Conservation (phyloP, 2,888 invertebrate genomes). For the Aleiodes alternator region DNA sequence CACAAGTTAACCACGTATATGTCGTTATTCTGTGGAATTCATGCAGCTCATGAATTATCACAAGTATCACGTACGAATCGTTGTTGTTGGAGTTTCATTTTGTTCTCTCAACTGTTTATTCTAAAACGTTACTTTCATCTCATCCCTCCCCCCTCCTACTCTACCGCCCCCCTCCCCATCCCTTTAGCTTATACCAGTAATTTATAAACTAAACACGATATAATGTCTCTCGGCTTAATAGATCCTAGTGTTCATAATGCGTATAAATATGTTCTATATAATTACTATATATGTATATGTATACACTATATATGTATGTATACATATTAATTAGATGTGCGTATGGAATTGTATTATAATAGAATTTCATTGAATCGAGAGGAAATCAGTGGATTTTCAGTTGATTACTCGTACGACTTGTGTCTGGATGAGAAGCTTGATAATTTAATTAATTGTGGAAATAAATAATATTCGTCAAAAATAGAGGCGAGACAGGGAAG, state of each 20-base stretch:
- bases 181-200: constrained; percentile 7
- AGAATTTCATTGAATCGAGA: constrained; percentile 5
- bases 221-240: background rate
- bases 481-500: no score
- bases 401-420: background rate
- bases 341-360: constrained; percentile 4
- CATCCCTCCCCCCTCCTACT: background rate
- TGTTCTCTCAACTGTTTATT: background rate
- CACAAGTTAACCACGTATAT: constrained; percentile 20
- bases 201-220: constrained; percentile 2
- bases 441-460: no score
- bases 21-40: constrained; percentile 8
- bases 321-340: background rate
- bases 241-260: background rate
- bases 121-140: constrained; percentile 22
- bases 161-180: no score
- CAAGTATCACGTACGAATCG: constrained; percentile 18
- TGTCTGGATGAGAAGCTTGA: no score
- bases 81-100: constrained; percentile 25
- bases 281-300: no score
- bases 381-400: background rate
- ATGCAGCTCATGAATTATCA: constrained; percentile 23
- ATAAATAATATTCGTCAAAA: no score
- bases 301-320: no score
- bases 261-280: constrained; percentile 22